phyloP scores from a whole-genome alignment of 2,113 vertebrate species.

The Dipodomys spectabilis region DNA sequence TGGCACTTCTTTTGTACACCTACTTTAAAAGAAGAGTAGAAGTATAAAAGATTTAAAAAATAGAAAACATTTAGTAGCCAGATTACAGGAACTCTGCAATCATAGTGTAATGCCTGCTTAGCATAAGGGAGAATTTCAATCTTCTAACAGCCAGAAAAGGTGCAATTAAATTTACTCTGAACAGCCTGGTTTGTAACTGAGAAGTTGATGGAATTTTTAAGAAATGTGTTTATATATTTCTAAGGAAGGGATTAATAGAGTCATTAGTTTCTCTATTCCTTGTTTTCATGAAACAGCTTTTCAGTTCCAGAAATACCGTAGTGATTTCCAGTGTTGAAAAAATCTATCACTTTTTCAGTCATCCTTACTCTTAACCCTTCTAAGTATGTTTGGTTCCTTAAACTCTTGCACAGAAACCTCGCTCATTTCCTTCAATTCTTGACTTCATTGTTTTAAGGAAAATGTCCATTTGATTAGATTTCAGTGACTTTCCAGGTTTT shows the following conservation, averaged over 20 bases:
- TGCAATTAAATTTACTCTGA: not conserved
- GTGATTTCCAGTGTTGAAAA: not conserved
- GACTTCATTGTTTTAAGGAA: slow-evolving; percentile 28
- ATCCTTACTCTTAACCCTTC: not conserved
- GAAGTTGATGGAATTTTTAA: slow-evolving; percentile 43
- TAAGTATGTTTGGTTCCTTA: slow-evolving; percentile 9
- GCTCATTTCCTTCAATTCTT: slow-evolving; percentile 45
- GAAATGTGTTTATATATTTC: slow-evolving; percentile 50
- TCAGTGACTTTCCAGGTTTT: slow-evolving; percentile 12
- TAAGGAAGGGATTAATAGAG: slow-evolving; percentile 2
- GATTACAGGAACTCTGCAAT: slow-evolving; percentile 30
- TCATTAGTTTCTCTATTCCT: slow-evolving; percentile 17
- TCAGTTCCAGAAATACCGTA: not conserved
- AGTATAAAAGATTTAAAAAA: not conserved
- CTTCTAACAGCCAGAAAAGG: not conserved
- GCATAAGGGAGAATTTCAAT: not conserved
- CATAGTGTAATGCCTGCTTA: slow-evolving; percentile 8
- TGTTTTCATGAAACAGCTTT: slow-evolving; percentile 28
- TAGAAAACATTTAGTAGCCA: slow-evolving; percentile 26
- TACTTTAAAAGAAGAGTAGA: no score
- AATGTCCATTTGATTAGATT: slow-evolving; percentile 55
- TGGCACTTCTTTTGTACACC: no score
- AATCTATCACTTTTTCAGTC: not conserved
- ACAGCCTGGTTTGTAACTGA: slow-evolving; percentile 42
- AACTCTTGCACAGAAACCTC: slow-evolving; percentile 16